Percentiles rank a stretch among this genome's conserved stretches.
These are phyloP conservation scores for Aelia acuminata DNA, from an alignment of 2,888 invertebrate species.

Conservation along the genomic window DNA sequence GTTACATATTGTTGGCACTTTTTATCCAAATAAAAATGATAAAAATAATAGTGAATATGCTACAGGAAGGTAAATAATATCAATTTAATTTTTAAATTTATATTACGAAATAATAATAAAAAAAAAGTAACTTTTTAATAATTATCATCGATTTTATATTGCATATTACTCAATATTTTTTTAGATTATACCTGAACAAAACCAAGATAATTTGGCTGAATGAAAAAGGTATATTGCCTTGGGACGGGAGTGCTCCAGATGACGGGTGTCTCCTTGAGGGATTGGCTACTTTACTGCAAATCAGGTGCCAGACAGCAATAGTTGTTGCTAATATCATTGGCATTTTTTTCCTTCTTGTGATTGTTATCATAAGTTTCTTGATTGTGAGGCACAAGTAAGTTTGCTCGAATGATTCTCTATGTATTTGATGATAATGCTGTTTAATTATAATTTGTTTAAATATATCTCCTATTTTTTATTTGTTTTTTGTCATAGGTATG, in stretches of 20 bases:
- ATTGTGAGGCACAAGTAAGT: conserved; percentile 76
- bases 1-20: conserved; percentile 73
- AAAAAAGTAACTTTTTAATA: too few species aligned
- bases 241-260: conserved; percentile 77
- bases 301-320: conserved; percentile 82
- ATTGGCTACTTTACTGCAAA: conserved; percentile 78
- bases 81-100: neutral
- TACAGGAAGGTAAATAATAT: conserved; percentile 69
- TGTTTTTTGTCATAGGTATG: conserved; percentile 72
- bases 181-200: conserved; percentile 71
- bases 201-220: conserved; percentile 78
- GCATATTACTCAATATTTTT: conserved; percentile 1
- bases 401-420: neutral
- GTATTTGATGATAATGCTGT: neutral
- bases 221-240: conserved; percentile 74
- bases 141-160: neutral
- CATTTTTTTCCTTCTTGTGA: conserved; percentile 72
- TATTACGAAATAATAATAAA: neutral
- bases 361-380: conserved; percentile 75
- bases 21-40: conserved; percentile 73
- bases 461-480: neutral
- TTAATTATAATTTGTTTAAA: neutral
- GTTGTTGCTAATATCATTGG: conserved; percentile 77
- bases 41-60: conserved; percentile 70
- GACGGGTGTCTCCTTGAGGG: conserved; percentile 77